A percentile compares a stretch with the other conserved stretches of the same genome.
phyloP scores from a whole-genome alignment of 1,140 invertebrate species.

The Telenomus remus region DNA sequence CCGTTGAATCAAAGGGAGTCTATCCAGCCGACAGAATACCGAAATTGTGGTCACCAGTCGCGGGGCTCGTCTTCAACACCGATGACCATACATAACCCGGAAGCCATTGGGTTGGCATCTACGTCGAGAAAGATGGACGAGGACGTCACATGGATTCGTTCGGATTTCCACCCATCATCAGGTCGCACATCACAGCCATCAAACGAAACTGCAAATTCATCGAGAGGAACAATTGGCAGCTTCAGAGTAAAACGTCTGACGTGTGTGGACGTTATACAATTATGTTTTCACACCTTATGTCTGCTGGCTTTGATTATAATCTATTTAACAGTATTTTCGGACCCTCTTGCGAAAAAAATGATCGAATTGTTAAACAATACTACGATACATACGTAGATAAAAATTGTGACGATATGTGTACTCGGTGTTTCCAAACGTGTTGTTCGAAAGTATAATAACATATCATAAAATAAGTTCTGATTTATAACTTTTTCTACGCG shows the following conservation, averaged over 20 bases:
- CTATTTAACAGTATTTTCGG: constrained; percentile 2
- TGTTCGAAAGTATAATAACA: no score
- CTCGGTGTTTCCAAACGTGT: no score
- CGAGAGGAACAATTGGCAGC: not conserved
- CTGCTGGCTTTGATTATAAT: constrained; percentile 5
- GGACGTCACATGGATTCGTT: constrained; percentile 8
- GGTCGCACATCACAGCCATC: not conserved
- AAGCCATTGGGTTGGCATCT: constrained; percentile 7
- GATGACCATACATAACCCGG: constrained; percentile 13
- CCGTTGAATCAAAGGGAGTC: not conserved
- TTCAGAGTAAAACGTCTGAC: constrained; percentile 1
- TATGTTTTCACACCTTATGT: constrained; percentile 21
- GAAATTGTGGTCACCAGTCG: not conserved
- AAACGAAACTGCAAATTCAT: constrained; percentile 4
- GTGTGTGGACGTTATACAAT: constrained; percentile 12
- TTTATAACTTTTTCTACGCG: no score
- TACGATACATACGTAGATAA: constrained; percentile 8
- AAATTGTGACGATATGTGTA: no score
- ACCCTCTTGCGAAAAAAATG: not conserved
- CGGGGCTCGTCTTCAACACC: constrained; percentile 2
- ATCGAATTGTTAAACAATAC: constrained; percentile 4
- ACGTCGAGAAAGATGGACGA: not conserved
- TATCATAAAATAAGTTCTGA: no score
- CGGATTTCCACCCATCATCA: constrained; percentile 7
- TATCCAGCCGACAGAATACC: constrained; percentile 11